A percentile compares a stretch with the other conserved stretches of the same genome.
Conservation (phyloP, 2,113 vertebrate genomes). For the Sylvietta virens region DNA sequence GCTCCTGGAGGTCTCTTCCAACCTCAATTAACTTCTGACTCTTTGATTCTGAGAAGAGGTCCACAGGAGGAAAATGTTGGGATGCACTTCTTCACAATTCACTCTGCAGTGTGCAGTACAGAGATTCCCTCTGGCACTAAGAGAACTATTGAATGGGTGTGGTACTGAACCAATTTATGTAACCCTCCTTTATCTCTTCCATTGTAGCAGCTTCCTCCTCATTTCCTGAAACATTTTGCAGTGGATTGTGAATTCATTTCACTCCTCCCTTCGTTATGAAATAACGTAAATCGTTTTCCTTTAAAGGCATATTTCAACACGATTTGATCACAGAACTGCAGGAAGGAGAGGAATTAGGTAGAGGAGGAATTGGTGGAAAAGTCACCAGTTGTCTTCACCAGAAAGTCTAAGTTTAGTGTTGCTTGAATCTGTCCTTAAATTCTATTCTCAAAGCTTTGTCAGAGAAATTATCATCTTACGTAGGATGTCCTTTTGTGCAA, state of each 20-base stretch:
- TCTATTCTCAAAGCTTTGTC: not conserved
- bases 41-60: not conserved
- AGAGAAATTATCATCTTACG: not conserved
- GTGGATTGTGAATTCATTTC: constrained; percentile 6
- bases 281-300: not conserved
- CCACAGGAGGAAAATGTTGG: not conserved
- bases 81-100: not conserved
- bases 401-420: not conserved
- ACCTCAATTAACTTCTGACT: not conserved
- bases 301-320: not conserved
- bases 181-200: constrained; percentile 43
- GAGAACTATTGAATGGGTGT: constrained; percentile 33
- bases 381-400: not conserved
- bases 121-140: constrained; percentile 24
- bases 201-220: constrained; percentile 35
- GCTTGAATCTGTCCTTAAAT: not conserved
- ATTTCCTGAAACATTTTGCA: constrained; percentile 35
- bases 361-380: not conserved
- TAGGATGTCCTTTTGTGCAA: not conserved
- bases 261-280: constrained; percentile 30
- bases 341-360: not conserved
- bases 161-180: constrained; percentile 13
- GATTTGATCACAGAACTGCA: not conserved
- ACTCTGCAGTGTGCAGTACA: not conserved
- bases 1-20: not conserved